Evolutionary conservation across 2,113 vertebrate genomes (phyloP), one percentile per base, ranked within the genome.

Genomic region (Spheniscus mendiculus): DNA sequence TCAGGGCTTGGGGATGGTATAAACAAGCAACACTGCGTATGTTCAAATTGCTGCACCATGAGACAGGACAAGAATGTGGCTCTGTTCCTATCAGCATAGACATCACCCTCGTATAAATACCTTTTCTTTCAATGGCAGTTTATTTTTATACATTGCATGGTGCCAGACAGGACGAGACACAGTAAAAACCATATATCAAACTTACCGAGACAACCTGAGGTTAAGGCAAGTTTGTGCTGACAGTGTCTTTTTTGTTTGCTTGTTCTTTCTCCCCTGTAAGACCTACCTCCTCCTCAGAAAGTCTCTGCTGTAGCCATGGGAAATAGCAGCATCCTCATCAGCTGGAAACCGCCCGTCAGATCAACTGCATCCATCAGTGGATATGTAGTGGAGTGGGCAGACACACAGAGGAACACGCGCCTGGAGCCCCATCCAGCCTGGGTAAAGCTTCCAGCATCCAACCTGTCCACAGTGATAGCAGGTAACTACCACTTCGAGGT

Each of bases 381-480:
- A 1, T 98, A 98, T 0, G 36, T 98, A 36, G 95, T 99, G 71
- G 96, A 97, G 47, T 99, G 98, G 98, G 87, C 78, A 71, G 88
- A 93, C 12, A 4, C 34, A 4, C 9, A 10, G 15, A 17, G 22
- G 3, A 9, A 9, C 5, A 3, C 3, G 0, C 3, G 0, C 15
- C 15, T 0, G 5, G 55, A 44, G n/a, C 63, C 65, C 14, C 69
- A 5, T 7, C 71, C n/a, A 3, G 15, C 53, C 78, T 99, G 98
- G 98, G 34, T 97, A 1, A 97, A 96, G 78, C 80, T 97, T 2
- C 67, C 97, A 2, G 50, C 76, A 1, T n/a, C 50, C 80, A 94
- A 11, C 5, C 22, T 67, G 34, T 87, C 97, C 2, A 18, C 96
- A 2, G 87, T 83, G 71, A 87, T 98, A 29, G 47, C 97, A 98